Conservation (phyloP, 2,888 invertebrate species). For the Andrena camellia region DNA sequence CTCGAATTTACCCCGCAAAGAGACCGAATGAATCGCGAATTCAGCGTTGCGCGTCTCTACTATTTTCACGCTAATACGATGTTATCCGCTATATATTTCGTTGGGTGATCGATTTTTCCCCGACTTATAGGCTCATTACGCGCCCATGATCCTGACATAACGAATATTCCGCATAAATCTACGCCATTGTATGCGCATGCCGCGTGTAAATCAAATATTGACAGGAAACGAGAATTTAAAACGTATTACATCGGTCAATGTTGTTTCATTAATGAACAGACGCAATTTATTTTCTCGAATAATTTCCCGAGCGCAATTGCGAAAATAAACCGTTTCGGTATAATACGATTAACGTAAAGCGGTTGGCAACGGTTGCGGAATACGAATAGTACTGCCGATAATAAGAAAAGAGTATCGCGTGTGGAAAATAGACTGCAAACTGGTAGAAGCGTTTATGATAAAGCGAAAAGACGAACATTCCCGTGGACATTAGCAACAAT, state of each 20-base stretch:
- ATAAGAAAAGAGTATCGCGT: neutral
- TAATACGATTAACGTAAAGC: neutral
- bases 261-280: neutral
- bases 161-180: neutral
- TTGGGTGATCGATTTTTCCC: neutral
- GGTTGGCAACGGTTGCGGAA: neutral
- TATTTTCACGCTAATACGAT: neutral
- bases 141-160: neutral
- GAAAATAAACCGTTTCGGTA: neutral
- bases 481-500: neutral
- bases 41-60: constrained; percentile 1
- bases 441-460: neutral
- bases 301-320: neutral
- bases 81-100: neutral
- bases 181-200: neutral
- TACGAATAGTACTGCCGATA: too few species aligned
- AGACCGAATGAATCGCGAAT: constrained; percentile 22
- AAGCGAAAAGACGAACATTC: neutral
- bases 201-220: neutral
- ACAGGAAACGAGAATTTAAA: neutral
- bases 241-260: neutral
- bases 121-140: neutral
- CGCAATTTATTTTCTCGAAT: neutral
- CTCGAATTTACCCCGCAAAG: constrained; percentile 12
- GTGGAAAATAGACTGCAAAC: neutral